Conservation (phyloP, 1,140 invertebrate genomes). For the Orussus abietinus region DNA sequence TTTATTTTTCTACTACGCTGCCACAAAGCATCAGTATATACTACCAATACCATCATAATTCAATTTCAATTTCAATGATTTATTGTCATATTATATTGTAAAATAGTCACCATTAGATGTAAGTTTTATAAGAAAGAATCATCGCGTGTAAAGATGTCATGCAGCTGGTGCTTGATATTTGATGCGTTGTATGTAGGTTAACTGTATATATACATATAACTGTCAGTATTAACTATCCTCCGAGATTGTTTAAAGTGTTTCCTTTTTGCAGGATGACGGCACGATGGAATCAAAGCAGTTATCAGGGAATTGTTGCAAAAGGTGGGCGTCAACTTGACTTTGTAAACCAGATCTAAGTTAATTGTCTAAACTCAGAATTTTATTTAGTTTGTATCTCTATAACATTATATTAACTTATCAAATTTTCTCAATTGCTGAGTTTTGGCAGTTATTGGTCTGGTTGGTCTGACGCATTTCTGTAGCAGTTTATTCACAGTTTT, state of each 20-base stretch:
- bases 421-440: background rate
- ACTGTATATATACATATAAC: conserved; percentile 4
- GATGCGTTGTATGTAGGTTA: too few relatives aligned
- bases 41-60: too few relatives aligned
- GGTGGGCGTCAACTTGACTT: conserved; percentile 33
- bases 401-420: conserved; percentile 4
- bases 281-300: conserved; percentile 14
- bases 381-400: conserved; percentile 6
- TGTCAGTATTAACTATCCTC: conserved; percentile 25
- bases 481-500: conserved; percentile 18
- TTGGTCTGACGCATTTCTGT: conserved; percentile 16
- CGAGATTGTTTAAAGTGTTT: conserved; percentile 32
- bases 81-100: too few relatives aligned
- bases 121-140: too few relatives aligned
- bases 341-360: conserved; percentile 10
- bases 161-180: too few relatives aligned
- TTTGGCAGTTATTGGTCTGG: conserved; percentile 6
- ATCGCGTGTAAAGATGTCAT: too few relatives aligned
- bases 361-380: conserved; percentile 11
- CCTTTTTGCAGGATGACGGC: conserved; percentile 42
- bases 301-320: conserved; percentile 18
- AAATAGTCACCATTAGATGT: too few relatives aligned
- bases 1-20: too few relatives aligned
- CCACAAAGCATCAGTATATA: too few relatives aligned
- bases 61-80: too few relatives aligned